Conservation (phyloP, 2,113 vertebrate species). For the Planiliza haematocheilus region DNA sequence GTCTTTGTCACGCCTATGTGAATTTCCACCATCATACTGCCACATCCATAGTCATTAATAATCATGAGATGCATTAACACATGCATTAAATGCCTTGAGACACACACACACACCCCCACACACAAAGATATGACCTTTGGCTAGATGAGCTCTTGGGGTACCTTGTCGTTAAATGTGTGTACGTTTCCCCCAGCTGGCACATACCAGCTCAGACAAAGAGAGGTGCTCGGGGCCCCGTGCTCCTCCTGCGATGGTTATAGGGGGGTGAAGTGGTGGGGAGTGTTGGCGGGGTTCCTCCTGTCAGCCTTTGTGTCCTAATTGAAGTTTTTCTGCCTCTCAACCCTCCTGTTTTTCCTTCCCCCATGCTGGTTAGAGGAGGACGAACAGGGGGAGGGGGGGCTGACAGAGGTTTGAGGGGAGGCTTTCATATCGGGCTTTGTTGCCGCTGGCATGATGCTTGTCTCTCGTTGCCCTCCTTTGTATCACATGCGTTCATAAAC, state of each 20-base stretch:
- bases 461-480: conserved; percentile 46
- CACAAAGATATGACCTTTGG: conserved; percentile 36
- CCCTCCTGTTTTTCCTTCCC: conserved; percentile 52
- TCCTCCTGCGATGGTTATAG: conserved; percentile 22
- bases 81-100: conserved; percentile 52
- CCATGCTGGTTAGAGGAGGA: conserved; percentile 52
- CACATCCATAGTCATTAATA: conserved; percentile 54
- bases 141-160: conserved; percentile 38
- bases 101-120: neutral
- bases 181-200: conserved; percentile 71
- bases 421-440: conserved; percentile 65
- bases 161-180: conserved; percentile 28
- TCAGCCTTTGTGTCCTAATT: conserved; percentile 85
- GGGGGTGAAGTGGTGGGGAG: conserved; percentile 40
- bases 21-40: conserved; percentile 29
- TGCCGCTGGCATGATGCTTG: conserved; percentile 55
- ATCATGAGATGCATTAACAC: conserved; percentile 50
- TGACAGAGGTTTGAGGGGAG: conserved; percentile 50
- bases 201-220: conserved; percentile 74
- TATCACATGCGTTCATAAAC: conserved; percentile 43
- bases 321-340: conserved; percentile 79
- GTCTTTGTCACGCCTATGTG: conserved; percentile 16
- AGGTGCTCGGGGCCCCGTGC: conserved; percentile 50
- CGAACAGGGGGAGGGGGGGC: conserved; percentile 29
- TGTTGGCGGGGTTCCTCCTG: conserved; percentile 62